Evolutionary conservation across 1,140 invertebrate genomes (phyloP), one percentile per base, ranked within the genome.

Genomic region (Pseudomyrmex flavicornis): DNA sequence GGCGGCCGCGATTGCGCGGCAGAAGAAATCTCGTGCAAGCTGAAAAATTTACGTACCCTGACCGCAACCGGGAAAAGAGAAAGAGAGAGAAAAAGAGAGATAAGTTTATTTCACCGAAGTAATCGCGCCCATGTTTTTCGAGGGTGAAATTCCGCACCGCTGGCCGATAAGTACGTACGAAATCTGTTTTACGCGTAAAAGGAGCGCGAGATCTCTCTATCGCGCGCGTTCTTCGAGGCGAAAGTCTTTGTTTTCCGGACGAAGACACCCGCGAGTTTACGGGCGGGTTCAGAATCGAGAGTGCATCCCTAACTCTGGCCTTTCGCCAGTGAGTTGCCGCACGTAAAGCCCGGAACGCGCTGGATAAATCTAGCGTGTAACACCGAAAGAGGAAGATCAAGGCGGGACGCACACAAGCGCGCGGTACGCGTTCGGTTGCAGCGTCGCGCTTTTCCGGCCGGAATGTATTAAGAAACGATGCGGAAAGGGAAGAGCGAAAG

Each of bases 321-420:
- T 17, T 3, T 48, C 44, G 73, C 85, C 87, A 86, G 35, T 35
- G 35, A 35, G 35, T 35, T 35, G 80, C 46, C 22, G 58, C 13
- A 82, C 59, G 26, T 66, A 73, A 72, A 82, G 72, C 44, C 72
- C 7, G 44, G n/a, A 74, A 59, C 46, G 54, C 65, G 59, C 65
- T 50, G 56, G 85, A 59, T 85, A 82, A 75, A 87, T 75, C 86
- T 63, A 70, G 76, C 83, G 82, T 72, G 65, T 84, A 82, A 87
- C 76, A 63, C 85, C 61, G 62, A 68, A 35, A 35, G 62, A 61
- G 72, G 17, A 87, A 89, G 87, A 88, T 89, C 79, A 87, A 85
- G 85, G 79, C 75, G 59, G 80, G 80, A 65, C 70, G 35, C 35
- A 56, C 58, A 59, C 46, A 66, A 62, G 77, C 58, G 69, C 46